phyloP scores from a whole-genome alignment of 2,888 invertebrate species.

The Calameuta pallipes region DNA sequence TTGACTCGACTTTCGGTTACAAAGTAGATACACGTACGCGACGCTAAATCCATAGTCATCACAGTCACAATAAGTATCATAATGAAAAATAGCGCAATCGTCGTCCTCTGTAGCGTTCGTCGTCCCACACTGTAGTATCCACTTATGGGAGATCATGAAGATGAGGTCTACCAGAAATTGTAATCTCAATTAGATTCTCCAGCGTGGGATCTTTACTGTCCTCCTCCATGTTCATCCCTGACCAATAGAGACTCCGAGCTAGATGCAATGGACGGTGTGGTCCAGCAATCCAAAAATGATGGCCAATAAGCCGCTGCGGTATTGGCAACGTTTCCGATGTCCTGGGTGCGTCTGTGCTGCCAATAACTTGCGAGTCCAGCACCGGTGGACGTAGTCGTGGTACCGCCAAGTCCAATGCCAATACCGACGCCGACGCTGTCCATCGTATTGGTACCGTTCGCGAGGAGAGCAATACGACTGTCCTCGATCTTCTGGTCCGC shows the following conservation, averaged over 20 bases:
- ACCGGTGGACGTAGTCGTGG: background rate
- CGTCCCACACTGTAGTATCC: background rate
- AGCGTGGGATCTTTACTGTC: constrained; percentile 30
- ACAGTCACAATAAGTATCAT: background rate
- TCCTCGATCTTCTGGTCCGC: constrained; percentile 54
- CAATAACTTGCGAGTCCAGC: constrained; percentile 60
- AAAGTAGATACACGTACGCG: background rate
- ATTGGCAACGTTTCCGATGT: constrained; percentile 36
- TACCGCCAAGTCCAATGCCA: constrained; percentile 40
- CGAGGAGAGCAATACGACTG: constrained; percentile 26
- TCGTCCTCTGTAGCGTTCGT: background rate
- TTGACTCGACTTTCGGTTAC: background rate
- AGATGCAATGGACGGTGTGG: constrained; percentile 54
- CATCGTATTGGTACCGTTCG: constrained; percentile 4
- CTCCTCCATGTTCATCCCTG: constrained; percentile 53
- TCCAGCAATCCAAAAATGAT: constrained; percentile 62
- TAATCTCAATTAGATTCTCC: background rate
- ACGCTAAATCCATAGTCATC: background rate
- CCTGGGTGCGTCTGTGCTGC: constrained; percentile 47
- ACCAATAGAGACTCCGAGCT: constrained; percentile 54
- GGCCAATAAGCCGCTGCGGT: constrained; percentile 60
- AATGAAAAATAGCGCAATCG: background rate
- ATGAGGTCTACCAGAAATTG: background rate
- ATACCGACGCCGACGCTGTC: constrained; percentile 43
- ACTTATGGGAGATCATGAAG: background rate